These are phyloP conservation scores for Lutraria lutraria DNA, from an alignment of 2,888 invertebrate genomes.

Conservation along the genomic window DNA sequence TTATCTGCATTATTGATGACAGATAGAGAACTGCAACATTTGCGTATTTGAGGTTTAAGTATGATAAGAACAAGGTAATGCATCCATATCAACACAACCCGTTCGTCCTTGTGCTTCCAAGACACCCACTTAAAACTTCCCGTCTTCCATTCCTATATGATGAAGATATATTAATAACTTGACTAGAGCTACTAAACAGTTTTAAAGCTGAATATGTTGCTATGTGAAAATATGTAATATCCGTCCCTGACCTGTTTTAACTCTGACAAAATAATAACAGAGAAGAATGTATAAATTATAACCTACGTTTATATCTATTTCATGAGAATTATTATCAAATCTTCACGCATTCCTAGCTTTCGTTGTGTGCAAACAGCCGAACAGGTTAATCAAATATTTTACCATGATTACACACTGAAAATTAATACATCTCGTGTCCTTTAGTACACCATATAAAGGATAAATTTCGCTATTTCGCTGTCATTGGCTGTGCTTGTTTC, in stretches of 20 bases:
- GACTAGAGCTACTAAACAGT: neutral
- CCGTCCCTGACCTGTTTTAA: neutral
- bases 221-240: neutral
- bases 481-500: neutral
- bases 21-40: too few species aligned
- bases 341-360: constrained; percentile 13
- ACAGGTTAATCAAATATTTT: constrained; percentile 4
- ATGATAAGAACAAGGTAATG: too few species aligned
- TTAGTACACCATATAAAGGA: neutral
- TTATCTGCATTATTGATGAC: too few species aligned
- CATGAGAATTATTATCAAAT: neutral
- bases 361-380: neutral
- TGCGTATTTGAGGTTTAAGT: too few species aligned
- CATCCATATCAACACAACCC: too few species aligned
- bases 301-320: neutral
- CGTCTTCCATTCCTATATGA: neutral
- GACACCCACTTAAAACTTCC: too few species aligned
- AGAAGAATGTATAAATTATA: constrained; percentile 7
- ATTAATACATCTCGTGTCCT: neutral
- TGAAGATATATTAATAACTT: neutral
- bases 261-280: neutral
- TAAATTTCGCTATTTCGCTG: neutral
- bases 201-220: neutral
- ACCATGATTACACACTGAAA: neutral
- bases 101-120: too few species aligned